Conservation (phyloP, 2,888 invertebrate species). For the Flabesymbios commensalis region DNA sequence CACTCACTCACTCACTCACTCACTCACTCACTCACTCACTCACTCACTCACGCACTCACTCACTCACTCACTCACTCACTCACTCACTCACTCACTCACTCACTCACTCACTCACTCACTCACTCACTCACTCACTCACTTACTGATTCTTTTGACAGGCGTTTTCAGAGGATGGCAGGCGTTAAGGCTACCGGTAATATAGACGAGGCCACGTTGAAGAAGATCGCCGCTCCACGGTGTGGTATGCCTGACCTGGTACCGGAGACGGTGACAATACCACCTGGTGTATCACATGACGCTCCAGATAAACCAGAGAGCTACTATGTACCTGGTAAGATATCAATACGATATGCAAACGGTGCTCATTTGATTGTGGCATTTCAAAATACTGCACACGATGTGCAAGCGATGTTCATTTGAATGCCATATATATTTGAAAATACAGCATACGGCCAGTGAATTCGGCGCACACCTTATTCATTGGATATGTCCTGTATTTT, state of each 20-base stretch:
- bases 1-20: constrained; percentile 5
- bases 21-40: constrained; percentile 9
- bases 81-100: constrained; percentile 14
- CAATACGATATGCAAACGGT: too few species aligned
- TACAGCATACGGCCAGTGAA: too few species aligned
- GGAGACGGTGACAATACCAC: neutral
- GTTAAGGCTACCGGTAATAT: constrained; percentile 48
- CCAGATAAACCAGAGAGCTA: constrained; percentile 1
- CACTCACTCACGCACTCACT: too few species aligned
- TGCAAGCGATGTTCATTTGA: too few species aligned
- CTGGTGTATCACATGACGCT: neutral
- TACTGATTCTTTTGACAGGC: neutral
- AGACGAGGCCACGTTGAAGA: constrained; percentile 41
- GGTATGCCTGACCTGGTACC: constrained; percentile 43
- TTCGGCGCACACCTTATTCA: too few species aligned
- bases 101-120: constrained; percentile 12
- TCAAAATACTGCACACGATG: too few species aligned
- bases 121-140: constrained; percentile 5
- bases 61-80: constrained; percentile 14
- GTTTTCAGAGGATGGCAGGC: constrained; percentile 50
- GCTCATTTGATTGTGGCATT: too few species aligned
- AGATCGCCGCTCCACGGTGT: constrained; percentile 53
- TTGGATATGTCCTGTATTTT: too few species aligned
- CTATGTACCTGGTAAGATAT: constrained; percentile 14
- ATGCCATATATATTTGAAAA: too few species aligned